Evolutionary conservation across 2,888 invertebrate species (phyloP).

Genomic region (Luperina testacea): DNA sequence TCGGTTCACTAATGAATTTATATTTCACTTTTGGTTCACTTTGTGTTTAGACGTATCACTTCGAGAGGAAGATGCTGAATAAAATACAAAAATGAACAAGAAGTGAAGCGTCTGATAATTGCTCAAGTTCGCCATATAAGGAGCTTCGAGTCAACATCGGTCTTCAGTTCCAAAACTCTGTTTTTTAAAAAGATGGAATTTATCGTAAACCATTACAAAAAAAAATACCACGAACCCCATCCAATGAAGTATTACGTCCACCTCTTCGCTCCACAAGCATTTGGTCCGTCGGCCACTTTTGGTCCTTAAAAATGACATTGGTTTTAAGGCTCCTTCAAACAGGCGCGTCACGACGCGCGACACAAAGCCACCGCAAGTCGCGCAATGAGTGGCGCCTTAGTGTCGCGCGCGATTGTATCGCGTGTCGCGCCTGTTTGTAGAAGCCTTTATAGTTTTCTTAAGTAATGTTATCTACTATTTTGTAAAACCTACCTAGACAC

Average conservation of each 20-base stretch:
- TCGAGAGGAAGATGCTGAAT: too few relatives aligned
- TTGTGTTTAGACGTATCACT: neutral
- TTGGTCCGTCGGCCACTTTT: neutral
- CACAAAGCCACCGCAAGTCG: too few relatives aligned
- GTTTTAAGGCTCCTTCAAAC: too few relatives aligned
- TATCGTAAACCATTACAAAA: neutral
- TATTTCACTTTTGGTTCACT: neutral
- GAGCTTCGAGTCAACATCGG: neutral
- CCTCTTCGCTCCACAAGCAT: neutral
- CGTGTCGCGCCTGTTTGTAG: too few relatives aligned
- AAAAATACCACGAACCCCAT: conserved; percentile 5
- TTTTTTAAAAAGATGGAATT: neutral
- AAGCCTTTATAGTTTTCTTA: neutral
- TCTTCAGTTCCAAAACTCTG: neutral
- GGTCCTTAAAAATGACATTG: neutral
- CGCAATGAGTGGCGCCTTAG: too few relatives aligned
- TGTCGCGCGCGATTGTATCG: too few relatives aligned
- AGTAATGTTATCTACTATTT: neutral
- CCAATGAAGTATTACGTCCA: neutral
- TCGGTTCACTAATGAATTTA: neutral
- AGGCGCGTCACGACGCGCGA: too few relatives aligned
- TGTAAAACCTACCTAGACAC: neutral
- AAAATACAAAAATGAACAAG: neutral
- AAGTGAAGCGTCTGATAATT: neutral
- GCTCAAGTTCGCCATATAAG: neutral